Percentiles rank a stretch among this genome's conserved stretches.
Evolutionary conservation across 2,797 vertebrate species (phyloP).

Genomic region (Loris lydekkerianus): DNA sequence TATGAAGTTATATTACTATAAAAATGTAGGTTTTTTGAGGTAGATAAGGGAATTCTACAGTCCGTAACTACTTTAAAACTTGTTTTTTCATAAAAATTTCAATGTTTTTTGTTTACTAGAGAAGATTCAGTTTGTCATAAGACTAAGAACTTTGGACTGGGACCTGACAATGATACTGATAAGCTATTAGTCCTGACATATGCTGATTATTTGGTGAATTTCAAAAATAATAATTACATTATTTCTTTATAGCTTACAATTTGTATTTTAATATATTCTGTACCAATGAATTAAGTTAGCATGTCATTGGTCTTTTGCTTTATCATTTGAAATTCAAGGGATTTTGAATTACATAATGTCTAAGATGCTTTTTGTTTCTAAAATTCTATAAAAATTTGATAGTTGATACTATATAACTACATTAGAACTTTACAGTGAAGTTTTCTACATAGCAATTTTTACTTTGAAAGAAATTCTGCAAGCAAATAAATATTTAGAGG

Average conservation of each 20-base stretch:
- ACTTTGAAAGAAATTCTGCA: background rate
- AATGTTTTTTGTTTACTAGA: background rate
- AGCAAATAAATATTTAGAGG: background rate
- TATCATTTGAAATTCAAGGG: background rate
- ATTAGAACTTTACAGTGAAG: background rate
- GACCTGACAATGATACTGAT: background rate
- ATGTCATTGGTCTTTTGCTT: background rate
- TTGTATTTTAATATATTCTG: background rate
- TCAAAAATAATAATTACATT: background rate
- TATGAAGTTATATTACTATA: background rate
- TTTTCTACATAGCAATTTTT: background rate
- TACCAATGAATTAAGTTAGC: background rate
- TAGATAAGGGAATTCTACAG: background rate
- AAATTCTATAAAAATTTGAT: background rate
- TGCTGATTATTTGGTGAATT: background rate
- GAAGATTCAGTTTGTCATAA: background rate
- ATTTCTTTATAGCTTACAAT: background rate
- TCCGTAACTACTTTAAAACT: background rate
- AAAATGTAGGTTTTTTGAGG: background rate
- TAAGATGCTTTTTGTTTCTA: background rate
- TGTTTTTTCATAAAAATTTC: background rate
- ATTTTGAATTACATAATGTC: background rate
- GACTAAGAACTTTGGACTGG: background rate
- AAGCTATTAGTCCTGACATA: background rate
- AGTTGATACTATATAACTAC: background rate